Percentiles rank a stretch among this genome's conserved stretches.
These are phyloP conservation scores for Pangasianodon gigas DNA, from an alignment of 2,113 vertebrate species.

Conservation along the genomic window DNA sequence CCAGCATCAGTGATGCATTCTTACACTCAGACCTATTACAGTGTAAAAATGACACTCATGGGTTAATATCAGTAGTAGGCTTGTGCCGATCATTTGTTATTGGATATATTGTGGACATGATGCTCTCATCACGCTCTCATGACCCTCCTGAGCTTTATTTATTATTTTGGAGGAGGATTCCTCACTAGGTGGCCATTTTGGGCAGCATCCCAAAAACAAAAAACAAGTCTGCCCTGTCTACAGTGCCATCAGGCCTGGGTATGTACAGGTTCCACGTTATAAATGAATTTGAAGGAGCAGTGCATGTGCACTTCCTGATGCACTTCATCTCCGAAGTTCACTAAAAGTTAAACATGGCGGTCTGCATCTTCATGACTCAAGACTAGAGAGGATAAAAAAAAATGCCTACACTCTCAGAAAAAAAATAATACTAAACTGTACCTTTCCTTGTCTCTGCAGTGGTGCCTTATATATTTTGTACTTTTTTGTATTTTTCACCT, in stretches of 20 bases:
- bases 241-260: background rate
- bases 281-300: background rate
- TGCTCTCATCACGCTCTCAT: background rate
- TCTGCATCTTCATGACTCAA: background rate
- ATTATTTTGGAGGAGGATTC: background rate
- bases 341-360: background rate
- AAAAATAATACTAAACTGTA: background rate
- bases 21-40: background rate
- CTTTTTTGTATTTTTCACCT: background rate
- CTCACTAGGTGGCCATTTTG: background rate
- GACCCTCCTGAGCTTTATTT: background rate
- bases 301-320: background rate
- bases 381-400: background rate
- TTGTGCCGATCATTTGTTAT: background rate
- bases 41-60: background rate
- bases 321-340: background rate
- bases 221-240: background rate
- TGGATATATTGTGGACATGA: background rate
- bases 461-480: background rate
- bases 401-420: background rate
- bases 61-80: background rate
- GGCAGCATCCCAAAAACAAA: background rate
- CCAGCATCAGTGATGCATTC: background rate
- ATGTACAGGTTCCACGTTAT: background rate
- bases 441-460: background rate